Conservation (phyloP, 2,888 invertebrate genomes). For the Lasioglossum villosulum region DNA sequence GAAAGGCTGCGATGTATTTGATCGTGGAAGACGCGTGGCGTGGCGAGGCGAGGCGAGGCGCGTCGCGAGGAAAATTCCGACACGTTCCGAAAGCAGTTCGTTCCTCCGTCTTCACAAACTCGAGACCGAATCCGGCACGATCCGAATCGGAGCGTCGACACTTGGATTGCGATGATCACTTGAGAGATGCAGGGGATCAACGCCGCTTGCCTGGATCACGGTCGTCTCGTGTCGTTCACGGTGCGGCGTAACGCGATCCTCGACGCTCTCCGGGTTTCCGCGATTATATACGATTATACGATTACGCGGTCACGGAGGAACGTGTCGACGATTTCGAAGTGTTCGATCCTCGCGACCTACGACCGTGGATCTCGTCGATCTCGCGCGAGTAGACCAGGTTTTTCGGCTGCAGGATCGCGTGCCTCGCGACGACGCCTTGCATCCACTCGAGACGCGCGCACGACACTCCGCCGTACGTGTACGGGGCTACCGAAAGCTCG, state of each 20-base stretch:
- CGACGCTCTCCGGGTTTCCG: not conserved
- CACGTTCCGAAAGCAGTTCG: slow-evolving; percentile 32
- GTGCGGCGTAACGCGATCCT: slow-evolving; percentile 12
- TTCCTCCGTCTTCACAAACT: slow-evolving; percentile 28
- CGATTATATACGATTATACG: not conserved
- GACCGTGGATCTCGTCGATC: slow-evolving; percentile 40
- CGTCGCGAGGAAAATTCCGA: slow-evolving; percentile 44
- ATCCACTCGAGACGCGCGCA: slow-evolving; percentile 65
- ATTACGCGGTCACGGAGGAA: slow-evolving; percentile 35
- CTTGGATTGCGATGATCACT: slow-evolving; percentile 2
- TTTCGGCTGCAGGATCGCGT: slow-evolving; percentile 37
- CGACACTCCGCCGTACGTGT: slow-evolving; percentile 56
- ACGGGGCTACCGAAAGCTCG: slow-evolving; percentile 59
- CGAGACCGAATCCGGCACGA: not conserved
- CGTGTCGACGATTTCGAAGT: slow-evolving; percentile 19
- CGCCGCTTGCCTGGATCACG: not conserved
- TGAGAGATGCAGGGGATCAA: not conserved
- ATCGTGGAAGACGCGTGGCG: not conserved
- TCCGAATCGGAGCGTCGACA: not conserved
- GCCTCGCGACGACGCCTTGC: slow-evolving; percentile 62
- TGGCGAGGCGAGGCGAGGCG: slow-evolving; percentile 42
- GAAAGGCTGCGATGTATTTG: too few species aligned
- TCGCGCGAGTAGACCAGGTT: slow-evolving; percentile 49
- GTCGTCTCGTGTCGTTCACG: not conserved
- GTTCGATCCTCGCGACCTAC: slow-evolving; percentile 9